Conservation (phyloP, 2,113 vertebrate species). For the Hyperoodon ampullatus region DNA sequence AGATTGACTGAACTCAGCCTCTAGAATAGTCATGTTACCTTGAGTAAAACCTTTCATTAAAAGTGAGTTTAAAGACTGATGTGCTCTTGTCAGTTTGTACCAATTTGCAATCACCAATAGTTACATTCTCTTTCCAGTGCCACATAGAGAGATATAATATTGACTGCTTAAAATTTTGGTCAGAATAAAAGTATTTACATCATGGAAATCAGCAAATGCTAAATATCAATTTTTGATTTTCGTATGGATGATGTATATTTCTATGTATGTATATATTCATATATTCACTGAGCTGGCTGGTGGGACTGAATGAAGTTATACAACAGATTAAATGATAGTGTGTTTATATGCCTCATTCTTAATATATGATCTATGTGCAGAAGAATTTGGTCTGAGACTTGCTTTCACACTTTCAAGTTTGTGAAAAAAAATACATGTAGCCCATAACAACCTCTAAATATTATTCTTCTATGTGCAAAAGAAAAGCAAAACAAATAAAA, state of each 20-base stretch:
- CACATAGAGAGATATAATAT: not conserved
- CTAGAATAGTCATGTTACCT: not conserved
- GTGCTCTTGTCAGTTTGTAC: not conserved
- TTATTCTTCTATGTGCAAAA: not conserved
- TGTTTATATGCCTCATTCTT: not conserved
- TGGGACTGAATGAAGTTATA: not conserved
- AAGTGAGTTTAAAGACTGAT: not conserved
- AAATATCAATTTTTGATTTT: not conserved
- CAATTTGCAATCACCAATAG: not conserved
- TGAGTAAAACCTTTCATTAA: not conserved
- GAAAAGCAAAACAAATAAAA: not conserved
- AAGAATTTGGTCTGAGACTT: not conserved
- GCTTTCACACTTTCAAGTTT: not conserved
- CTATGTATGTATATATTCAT: not conserved
- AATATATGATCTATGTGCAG: not conserved
- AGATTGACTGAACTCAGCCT: not conserved
- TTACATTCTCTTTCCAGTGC: not conserved
- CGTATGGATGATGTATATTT: not conserved
- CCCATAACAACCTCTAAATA: not conserved
- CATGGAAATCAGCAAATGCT: not conserved
- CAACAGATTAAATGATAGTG: not conserved
- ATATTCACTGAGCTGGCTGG: not conserved
- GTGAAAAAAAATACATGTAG: not conserved
- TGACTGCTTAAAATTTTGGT: not conserved
- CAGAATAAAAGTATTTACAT: not conserved